Base-by-base conservation (phyloP, 2,797 vertebrate genomes). In the Enteromius viviparus region DNA sequence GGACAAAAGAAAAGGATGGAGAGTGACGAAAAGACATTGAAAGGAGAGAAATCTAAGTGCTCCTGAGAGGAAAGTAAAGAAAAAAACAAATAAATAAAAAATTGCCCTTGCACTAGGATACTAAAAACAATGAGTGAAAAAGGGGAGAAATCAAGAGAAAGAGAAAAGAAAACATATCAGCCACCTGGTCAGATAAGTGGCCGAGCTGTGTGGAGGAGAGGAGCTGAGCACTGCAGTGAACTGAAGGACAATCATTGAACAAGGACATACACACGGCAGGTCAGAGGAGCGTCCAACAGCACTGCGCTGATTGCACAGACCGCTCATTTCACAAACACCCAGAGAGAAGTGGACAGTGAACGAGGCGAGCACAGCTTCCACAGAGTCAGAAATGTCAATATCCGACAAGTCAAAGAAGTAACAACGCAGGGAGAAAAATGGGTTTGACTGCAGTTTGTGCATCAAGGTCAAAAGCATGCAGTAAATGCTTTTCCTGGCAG, bases 211-310 rank as follows among this genome's bases (percentile, higher is more conserved):
- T 64, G 72, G 37, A 84, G 80, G 71, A 81, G 74, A 77, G 72
- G 60, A 71, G 78, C 26, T 34, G 75, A 81, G 26, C 34, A 51
- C 78, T 81, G 87, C 80, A 72, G 69, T 72, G 65, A 84, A 84
- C 74, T 78, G 84, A 86, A 87, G 88, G 86, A 85, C 86, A 87
- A 85, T 76, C 84, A 85, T 23, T 40, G 82, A 81, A 86, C 84
- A 84, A 88, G 81, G 85, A 74, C 87, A 84, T 40, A 55, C 81
- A 76, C 74, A 71, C 75, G 72, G 76, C 45, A 19, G 85, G 87
- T 77, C 79, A 84, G 70, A 79, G 47, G 69, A 81, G 64, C 75
- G 77, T 80, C 78, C 80, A 71, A 68, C 72, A 87, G 70, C 72
- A 53, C 55, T 40, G 76, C 23, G 47, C 80, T 86, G 69, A 83